Evolutionary conservation across 2,797 vertebrate species (phyloP).

Genomic region (Cichlasoma orientale): DNA sequence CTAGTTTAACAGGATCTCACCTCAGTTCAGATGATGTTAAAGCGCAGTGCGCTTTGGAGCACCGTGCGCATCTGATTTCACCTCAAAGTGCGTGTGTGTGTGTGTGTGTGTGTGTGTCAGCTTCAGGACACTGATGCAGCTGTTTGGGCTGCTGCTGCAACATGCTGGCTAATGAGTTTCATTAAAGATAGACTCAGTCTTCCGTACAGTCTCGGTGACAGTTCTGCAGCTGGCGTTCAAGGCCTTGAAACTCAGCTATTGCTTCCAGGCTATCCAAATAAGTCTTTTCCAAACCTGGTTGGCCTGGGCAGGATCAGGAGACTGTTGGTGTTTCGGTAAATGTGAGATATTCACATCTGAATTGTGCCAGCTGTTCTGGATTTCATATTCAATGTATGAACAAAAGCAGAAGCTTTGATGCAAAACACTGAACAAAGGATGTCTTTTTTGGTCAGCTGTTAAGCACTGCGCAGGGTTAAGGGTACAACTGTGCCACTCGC

Average conservation of each 20-base stretch:
- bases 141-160: constrained; percentile 30
- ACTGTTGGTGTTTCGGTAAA: constrained; percentile 29
- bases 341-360: constrained; percentile 57
- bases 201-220: constrained; percentile 32
- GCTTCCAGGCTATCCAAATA: constrained; percentile 40
- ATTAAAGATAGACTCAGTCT: constrained; percentile 52
- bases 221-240: constrained; percentile 47
- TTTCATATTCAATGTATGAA: constrained; percentile 61
- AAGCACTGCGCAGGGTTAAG: constrained; percentile 59
- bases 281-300: constrained; percentile 46
- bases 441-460: constrained; percentile 55
- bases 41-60: constrained; percentile 31
- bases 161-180: constrained; percentile 56
- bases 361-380: constrained; percentile 43
- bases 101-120: constrained; percentile 48
- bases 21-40: constrained; percentile 42
- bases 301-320: constrained; percentile 33
- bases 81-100: constrained; percentile 12
- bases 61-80: constrained; percentile 30
- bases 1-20: constrained; percentile 44
- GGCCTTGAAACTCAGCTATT: constrained; percentile 34
- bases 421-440: constrained; percentile 66
- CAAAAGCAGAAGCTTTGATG: constrained; percentile 72
- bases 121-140: constrained; percentile 52
- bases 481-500: constrained; percentile 29